Conservation (phyloP, 2,113 vertebrate species). For the Sceloporus undulatus region DNA sequence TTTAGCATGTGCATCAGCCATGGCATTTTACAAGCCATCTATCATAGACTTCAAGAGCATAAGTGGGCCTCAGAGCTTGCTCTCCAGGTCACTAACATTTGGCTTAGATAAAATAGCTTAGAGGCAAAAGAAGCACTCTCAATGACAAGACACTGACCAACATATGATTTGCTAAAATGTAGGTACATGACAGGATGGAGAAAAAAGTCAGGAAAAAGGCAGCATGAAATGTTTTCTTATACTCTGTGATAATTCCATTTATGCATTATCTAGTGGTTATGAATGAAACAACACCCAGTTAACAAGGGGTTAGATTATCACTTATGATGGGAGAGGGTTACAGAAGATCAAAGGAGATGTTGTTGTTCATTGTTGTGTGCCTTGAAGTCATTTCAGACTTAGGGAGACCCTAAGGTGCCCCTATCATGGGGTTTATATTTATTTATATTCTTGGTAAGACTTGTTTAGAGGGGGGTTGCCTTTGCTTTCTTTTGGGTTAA, state of each 20-base stretch:
- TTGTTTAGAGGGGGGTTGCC: too few relatives aligned
- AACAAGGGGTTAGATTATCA: too few relatives aligned
- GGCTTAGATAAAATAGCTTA: conserved; percentile 9
- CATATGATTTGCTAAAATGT: conserved; percentile 13
- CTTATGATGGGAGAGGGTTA: too few relatives aligned
- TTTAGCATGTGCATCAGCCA: conserved; percentile 36
- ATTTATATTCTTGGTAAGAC: too few relatives aligned
- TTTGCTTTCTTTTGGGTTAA: too few relatives aligned
- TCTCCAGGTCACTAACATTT: conserved; percentile 38
- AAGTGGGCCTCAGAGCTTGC: conserved; percentile 12
- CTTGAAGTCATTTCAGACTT: too few relatives aligned
- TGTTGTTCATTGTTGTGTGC: too few relatives aligned
- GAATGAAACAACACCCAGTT: too few relatives aligned
- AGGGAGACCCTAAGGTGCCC: too few relatives aligned
- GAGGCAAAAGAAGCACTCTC: not conserved
- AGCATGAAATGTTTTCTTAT: not conserved
- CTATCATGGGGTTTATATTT: too few relatives aligned
- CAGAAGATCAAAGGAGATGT: too few relatives aligned
- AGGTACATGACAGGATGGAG: conserved; percentile 3
- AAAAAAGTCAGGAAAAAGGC: not conserved
- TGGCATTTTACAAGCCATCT: conserved; percentile 40
- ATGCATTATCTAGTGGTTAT: too few relatives aligned
- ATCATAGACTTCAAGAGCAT: conserved; percentile 30
- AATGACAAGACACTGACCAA: conserved; percentile 1
- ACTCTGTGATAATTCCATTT: not conserved